A percentile compares a stretch with the other conserved stretches of the same genome.
These are phyloP conservation scores for Spodoptera picta DNA, from an alignment of 2,888 invertebrate species.

Conservation along the genomic window DNA sequence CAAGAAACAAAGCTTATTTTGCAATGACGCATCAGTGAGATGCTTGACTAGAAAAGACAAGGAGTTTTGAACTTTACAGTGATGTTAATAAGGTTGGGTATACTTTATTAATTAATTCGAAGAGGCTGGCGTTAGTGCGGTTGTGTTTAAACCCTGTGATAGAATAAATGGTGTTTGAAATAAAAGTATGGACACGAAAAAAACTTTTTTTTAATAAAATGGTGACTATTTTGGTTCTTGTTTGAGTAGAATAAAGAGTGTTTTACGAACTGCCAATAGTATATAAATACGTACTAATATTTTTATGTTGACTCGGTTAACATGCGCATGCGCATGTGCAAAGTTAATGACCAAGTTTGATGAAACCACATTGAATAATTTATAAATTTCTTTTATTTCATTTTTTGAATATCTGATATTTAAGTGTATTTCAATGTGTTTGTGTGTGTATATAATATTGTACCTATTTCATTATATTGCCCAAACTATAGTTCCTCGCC, in stretches of 20 bases:
- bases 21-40: background rate
- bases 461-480: background rate
- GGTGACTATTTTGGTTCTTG: slow-evolving; percentile 10
- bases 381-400: too few species aligned
- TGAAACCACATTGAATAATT: too few species aligned
- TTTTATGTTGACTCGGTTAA: too few species aligned
- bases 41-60: background rate
- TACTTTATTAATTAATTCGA: background rate
- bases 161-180: slow-evolving; percentile 5
- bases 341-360: too few species aligned
- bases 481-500: slow-evolving; percentile 28
- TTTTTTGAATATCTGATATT: background rate
- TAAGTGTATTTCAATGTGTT: background rate
- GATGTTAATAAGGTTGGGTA: slow-evolving; percentile 1
- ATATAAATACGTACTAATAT: too few species aligned
- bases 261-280: too few species aligned
- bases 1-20: background rate
- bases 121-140: slow-evolving; percentile 14
- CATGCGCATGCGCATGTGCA: too few species aligned
- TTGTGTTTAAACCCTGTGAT: slow-evolving; percentile 41
- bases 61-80: background rate
- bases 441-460: background rate
- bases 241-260: background rate
- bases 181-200: background rate
- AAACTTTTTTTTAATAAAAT: slow-evolving; percentile 2